Evolutionary conservation across 2,888 invertebrate species (phyloP), one percentile per base, ranked within the genome.

Genomic region (Melanargia galathea): DNA sequence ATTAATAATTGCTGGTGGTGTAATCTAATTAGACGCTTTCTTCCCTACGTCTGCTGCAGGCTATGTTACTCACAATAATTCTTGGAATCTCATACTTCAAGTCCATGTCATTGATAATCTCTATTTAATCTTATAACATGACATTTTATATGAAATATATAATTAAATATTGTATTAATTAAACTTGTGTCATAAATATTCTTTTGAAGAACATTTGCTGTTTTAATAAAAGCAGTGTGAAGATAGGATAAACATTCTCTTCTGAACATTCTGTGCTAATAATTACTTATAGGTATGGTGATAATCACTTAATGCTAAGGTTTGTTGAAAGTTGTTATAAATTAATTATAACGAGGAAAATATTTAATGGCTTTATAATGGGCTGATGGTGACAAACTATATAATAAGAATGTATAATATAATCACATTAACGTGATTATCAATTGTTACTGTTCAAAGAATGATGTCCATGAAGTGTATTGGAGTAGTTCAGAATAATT

Each of bases 181-280:
- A 24, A 57, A 52, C 54, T 57, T 57, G 13, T 65, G 46, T 57
- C 38, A 40, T 38, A 66, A 51, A 46, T 22, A 46, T 59, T 55
- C 26, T 22, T 55, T 52, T 52, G 43, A 60, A 54, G 55, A 51
- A 62, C 66, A 49, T 66, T 59, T 61, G 58, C 45, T 63, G 63
- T 64, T 65, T 68, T 30, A 63, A 56, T 22, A 55, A 61, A 60
- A 60, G 58, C 49, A 59, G 35, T 66, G 45, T 63, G 57, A 62
- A 67, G 59, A 60, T 66, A 68, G 58, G 38, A 48, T 62, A 60
- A 62, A 65, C 51, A 62, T 60, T 65, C 60, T 86, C 81, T 84
- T 82, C 83, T 80, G 75, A 77, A 82, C 79, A 75, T 82, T 83
- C 81, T 83, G 82, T 84, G 84, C 78, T 86, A 80, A 80, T 77